Evolutionary conservation across 2,888 invertebrate genomes (phyloP).

Genomic region (Caradrina clavipalpis): DNA sequence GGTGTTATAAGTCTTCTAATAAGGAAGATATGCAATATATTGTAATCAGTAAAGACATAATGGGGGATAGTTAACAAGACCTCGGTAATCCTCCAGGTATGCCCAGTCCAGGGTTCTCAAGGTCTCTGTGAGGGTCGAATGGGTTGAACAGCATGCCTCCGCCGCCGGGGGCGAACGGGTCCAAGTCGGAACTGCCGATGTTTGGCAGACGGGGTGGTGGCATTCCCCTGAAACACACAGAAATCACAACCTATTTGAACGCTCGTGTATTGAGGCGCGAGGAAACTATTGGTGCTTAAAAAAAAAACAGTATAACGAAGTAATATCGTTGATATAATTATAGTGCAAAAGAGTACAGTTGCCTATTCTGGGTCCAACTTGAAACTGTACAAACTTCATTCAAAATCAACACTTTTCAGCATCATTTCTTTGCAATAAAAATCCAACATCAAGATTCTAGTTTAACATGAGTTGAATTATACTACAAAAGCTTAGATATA

Average conservation of each 20-base stretch:
- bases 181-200: slow-evolving; percentile 94
- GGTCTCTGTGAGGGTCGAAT: slow-evolving; percentile 83
- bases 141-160: slow-evolving; percentile 96
- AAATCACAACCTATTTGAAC: neutral
- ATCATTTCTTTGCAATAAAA: neutral
- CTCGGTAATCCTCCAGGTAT: slow-evolving; percentile 91
- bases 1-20: neutral
- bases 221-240: slow-evolving; percentile 75
- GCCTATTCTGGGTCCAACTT: neutral
- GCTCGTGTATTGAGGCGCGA: too few relatives aligned
- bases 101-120: slow-evolving; percentile 89
- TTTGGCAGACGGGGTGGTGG: slow-evolving; percentile 81
- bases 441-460: neutral
- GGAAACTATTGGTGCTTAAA: too few relatives aligned
- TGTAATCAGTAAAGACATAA: neutral
- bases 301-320: too few relatives aligned
- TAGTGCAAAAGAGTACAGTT: neutral
- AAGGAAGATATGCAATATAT: neutral
- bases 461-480: neutral
- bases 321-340: neutral
- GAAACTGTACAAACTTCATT: neutral
- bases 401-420: neutral
- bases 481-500: slow-evolving; percentile 7
- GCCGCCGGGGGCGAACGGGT: slow-evolving; percentile 92
- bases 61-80: slow-evolving; percentile 71